These are phyloP conservation scores for Eristalis tenax DNA, from an alignment of 2,888 invertebrate species.

Conservation along the genomic window DNA sequence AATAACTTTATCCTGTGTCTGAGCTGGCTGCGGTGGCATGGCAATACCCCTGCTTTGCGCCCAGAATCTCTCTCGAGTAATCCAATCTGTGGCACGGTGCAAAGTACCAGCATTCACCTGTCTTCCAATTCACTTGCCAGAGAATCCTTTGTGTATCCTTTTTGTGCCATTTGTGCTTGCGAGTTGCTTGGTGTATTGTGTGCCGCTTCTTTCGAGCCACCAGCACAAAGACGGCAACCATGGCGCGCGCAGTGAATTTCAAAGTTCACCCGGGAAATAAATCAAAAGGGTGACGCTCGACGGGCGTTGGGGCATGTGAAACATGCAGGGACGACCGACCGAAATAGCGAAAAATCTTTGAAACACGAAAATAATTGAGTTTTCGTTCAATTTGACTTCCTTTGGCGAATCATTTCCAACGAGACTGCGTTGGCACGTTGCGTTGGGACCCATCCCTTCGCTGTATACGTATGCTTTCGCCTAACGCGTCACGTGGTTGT, in stretches of 20 bases:
- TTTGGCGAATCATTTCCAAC: constrained; percentile 37
- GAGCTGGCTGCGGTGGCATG: not conserved
- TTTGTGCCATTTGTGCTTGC: not conserved
- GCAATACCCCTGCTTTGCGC: not conserved
- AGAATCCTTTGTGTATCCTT: constrained; percentile 45
- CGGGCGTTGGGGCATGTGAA: not conserved
- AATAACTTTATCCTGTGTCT: constrained; percentile 36
- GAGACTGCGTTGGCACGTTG: constrained; percentile 18
- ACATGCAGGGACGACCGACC: not conserved
- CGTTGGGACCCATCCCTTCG: not conserved
- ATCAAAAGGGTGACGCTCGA: constrained; percentile 33
- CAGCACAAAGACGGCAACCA: not conserved
- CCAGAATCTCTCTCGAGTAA: constrained; percentile 21
- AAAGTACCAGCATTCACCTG: constrained; percentile 50
- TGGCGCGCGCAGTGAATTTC: constrained; percentile 28
- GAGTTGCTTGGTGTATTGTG: not conserved
- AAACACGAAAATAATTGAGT: constrained; percentile 65
- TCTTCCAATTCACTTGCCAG: constrained; percentile 48
- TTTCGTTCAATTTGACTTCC: constrained; percentile 67
- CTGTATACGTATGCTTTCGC: not conserved
- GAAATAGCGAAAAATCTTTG: constrained; percentile 27
- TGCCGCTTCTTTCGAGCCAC: not conserved
- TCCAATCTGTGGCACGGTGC: constrained; percentile 41
- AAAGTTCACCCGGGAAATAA: constrained; percentile 59
- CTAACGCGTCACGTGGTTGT: constrained; percentile 20